phyloP scores from a whole-genome alignment of 2,113 vertebrate genomes.

The Nibea albiflora region DNA sequence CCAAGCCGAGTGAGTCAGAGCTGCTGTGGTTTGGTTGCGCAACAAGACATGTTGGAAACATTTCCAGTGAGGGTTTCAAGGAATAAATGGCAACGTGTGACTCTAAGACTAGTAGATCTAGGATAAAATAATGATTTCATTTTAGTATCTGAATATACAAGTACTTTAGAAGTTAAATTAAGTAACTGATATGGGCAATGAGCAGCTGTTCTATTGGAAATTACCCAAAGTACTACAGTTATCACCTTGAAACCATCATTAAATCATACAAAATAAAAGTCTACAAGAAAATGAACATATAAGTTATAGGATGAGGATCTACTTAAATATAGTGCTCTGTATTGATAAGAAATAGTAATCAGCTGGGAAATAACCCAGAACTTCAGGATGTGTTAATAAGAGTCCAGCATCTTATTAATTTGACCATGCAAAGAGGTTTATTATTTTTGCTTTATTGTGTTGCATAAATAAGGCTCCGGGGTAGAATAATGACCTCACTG shows the following conservation, averaged over 20 bases:
- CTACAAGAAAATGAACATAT: neutral
- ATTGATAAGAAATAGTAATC: neutral
- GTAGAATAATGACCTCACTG: too few relatives aligned
- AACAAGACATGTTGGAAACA: conserved; percentile 3
- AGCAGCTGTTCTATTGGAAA: neutral
- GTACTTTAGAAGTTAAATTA: neutral
- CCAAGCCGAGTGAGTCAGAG: conserved; percentile 13
- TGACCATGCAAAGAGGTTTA: too few relatives aligned
- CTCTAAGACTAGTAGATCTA: neutral
- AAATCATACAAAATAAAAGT: neutral
- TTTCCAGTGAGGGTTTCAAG: neutral
- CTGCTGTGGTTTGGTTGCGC: neutral
- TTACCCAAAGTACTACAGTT: neutral
- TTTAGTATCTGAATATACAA: neutral
- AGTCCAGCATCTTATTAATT: neutral
- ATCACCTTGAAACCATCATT: neutral
- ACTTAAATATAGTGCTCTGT: neutral
- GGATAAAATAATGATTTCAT: neutral
- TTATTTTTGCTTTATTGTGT: too few relatives aligned
- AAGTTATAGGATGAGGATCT: neutral
- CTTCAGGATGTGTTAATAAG: neutral
- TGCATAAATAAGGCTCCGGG: too few relatives aligned
- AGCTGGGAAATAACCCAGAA: neutral
- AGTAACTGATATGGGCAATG: neutral
- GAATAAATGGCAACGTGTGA: neutral